phyloP scores from a whole-genome alignment of 92 coral and sea anemone genomes.

The Actinernus sp. region DNA sequence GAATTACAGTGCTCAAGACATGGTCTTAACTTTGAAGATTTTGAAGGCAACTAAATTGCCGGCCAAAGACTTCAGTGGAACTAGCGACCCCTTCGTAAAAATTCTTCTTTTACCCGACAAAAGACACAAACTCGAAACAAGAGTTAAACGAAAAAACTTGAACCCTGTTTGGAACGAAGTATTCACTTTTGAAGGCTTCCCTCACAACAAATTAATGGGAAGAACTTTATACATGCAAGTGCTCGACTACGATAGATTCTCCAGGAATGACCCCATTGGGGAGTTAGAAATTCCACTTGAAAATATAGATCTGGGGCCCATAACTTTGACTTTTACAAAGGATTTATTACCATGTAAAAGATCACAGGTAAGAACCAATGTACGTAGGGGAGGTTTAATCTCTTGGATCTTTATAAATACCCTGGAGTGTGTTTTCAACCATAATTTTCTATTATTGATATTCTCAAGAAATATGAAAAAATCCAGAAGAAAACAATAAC shows the following conservation, averaged over 20 bases:
- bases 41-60: constrained; percentile 90
- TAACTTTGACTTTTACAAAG: constrained; percentile 77
- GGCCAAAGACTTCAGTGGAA: constrained; percentile 98
- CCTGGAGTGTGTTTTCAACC: no score
- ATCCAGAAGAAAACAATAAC: no score
- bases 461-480: no score
- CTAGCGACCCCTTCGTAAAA: constrained; percentile 98
- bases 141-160: constrained; percentile 90
- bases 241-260: constrained; percentile 95
- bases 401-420: no score
- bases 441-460: no score
- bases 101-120: constrained; percentile 94
- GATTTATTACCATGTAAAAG: constrained; percentile 90
- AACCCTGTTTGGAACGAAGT: constrained; percentile 98
- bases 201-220: constrained; percentile 86
- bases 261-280: constrained; percentile 98
- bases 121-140: constrained; percentile 90
- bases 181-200: constrained; percentile 93
- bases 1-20: constrained; percentile 80
- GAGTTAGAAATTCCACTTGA: constrained; percentile 89
- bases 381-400: no score
- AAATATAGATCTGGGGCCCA: constrained; percentile 91
- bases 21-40: constrained; percentile 82
- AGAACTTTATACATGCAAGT: constrained; percentile 92
- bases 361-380: constrained; percentile 54